phyloP scores from a whole-genome alignment of 2,888 invertebrate species.

The Erebia ligea region DNA sequence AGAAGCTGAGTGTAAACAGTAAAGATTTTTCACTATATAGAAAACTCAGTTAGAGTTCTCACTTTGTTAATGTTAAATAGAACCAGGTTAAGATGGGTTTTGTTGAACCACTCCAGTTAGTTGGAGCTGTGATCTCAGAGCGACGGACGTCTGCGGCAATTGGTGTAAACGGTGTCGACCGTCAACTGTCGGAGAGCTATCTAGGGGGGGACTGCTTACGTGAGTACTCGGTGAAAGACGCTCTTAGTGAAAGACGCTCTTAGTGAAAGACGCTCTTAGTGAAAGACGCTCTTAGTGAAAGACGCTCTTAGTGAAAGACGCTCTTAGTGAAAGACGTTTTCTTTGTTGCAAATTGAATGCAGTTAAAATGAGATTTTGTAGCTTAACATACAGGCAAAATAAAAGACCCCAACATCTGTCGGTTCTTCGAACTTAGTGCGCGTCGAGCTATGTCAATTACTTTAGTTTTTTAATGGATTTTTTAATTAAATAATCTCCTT shows the following conservation, averaged over 20 bases:
- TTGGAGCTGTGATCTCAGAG: slow-evolving; percentile 25
- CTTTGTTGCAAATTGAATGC: neutral
- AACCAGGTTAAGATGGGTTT: slow-evolving; percentile 21
- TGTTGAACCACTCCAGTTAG: slow-evolving; percentile 21
- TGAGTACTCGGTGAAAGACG: slow-evolving; percentile 13
- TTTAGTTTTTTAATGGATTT: too few species aligned
- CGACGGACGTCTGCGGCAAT: slow-evolving; percentile 67
- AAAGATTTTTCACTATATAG: too few species aligned
- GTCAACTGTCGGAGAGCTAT: slow-evolving; percentile 23
- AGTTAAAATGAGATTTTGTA: too few species aligned
- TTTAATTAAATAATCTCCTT: too few species aligned
- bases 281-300: too few species aligned
- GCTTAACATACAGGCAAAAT: too few species aligned
- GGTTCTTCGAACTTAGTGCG: too few species aligned
- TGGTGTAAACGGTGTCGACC: slow-evolving; percentile 62
- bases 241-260: slow-evolving; percentile 2
- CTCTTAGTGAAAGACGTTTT: neutral
- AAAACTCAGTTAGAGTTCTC: neutral
- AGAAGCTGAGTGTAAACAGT: too few species aligned
- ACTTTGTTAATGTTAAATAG: slow-evolving; percentile 15
- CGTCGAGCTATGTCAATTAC: too few species aligned
- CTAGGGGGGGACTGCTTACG: slow-evolving; percentile 11
- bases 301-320: too few species aligned
- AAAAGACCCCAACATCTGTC: too few species aligned
- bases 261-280: too few species aligned